Evolutionary conservation across 2,888 invertebrate genomes (phyloP), one percentile per base, ranked within the genome.

Genomic region (Cosmia pyralina): DNA sequence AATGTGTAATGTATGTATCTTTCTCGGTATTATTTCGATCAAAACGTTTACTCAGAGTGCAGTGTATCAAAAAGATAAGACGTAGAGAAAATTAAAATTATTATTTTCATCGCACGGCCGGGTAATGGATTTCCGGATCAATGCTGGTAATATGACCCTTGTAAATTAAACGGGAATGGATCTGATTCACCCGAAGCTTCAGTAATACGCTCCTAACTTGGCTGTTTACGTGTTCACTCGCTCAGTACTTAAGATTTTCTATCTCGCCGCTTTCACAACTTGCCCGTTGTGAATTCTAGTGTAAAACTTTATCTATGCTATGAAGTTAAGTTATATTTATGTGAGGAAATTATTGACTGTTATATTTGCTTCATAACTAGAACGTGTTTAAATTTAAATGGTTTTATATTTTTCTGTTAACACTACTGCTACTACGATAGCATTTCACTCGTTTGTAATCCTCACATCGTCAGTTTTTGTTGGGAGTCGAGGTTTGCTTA

Each of bases 41-140:
- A 52, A 52, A 75, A 46, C 11, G 8, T 8, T 41, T 13, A 48
- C 62, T 55, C 55, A 53, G 65, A 71, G 68, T 53, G 80, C 82
- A 84, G 72, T 82, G 81, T 83, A 79, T 81, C 68, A 81, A 72
- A 83, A 81, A 84, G 85, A 88, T 87, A 86, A 89, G 86, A 87
- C 78, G 85, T 75, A 79, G 75, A 85, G 86, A 86, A 89, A 88
- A 88, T 88, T 87, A 85, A 86, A 86, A 85, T 87, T 82, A 85
- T 85, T 34, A 66, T 73, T 73, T 81, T 85, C 81, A 87, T 84
- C 79, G 85, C 82, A 82, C 84, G 72, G 69, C 72, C 81, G 81
- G 77, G 84, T 90, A 92, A 90, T 90, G 85, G 89, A 84, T 90
- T 90, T 89, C 88, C 88, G 88, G 90, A 85, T 91, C 88, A 89